Percentiles rank a stretch among this genome's conserved stretches.
Evolutionary conservation across 2,797 vertebrate genomes (phyloP).

Genomic region (Molothrus aeneus): DNA sequence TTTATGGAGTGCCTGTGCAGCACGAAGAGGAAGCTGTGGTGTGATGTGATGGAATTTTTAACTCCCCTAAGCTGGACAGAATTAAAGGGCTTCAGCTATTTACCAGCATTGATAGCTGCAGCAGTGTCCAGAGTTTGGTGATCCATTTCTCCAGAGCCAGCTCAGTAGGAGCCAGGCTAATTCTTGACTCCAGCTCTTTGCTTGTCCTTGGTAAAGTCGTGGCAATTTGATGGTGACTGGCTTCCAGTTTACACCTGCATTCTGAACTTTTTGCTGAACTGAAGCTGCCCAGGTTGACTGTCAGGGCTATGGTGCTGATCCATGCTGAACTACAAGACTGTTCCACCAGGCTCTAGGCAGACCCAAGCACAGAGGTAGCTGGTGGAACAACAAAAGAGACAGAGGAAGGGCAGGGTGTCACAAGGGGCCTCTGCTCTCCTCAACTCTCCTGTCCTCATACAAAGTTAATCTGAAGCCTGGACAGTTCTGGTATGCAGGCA

Average conservation of each 20-base stretch:
- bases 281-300: not conserved
- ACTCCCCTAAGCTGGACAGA: constrained; percentile 12
- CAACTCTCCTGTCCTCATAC: not conserved
- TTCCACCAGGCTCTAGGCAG: not conserved
- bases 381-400: not conserved
- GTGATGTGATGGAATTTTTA: constrained; percentile 25
- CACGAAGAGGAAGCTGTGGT: not conserved
- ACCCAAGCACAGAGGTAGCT: not conserved
- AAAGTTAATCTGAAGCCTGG: not conserved
- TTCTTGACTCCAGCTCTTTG: not conserved
- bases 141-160: not conserved
- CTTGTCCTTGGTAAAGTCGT: not conserved
- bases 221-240: not conserved
- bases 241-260: not conserved
- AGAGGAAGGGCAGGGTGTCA: not conserved
- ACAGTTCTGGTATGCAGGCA: not conserved
- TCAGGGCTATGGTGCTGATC: not conserved
- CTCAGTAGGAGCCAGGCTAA: not conserved
- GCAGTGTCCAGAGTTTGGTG: not conserved
- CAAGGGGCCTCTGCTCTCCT: not conserved
- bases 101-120: not conserved
- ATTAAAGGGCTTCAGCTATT: constrained; percentile 20
- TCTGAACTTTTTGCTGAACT: not conserved
- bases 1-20: constrained; percentile 44
- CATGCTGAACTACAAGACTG: not conserved